Percentiles rank a stretch among this genome's conserved stretches.
Evolutionary conservation across 2,113 vertebrate species (phyloP).

Genomic region (Myiopsitta monachus): DNA sequence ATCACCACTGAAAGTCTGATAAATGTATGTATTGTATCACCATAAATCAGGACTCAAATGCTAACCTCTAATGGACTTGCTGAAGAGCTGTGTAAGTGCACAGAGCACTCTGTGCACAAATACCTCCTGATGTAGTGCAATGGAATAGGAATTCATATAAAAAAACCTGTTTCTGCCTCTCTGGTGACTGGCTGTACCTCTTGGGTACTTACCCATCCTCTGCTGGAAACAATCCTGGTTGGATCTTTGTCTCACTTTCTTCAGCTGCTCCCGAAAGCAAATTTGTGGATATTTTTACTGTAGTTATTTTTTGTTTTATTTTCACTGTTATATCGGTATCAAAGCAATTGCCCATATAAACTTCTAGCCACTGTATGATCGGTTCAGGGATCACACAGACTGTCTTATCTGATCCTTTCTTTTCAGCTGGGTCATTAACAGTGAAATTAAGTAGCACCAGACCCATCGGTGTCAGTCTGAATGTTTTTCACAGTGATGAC

Average conservation of each 20-base stretch:
- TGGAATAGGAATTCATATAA: not conserved
- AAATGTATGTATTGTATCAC: not conserved
- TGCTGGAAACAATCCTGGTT: not conserved
- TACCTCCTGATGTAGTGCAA: not conserved
- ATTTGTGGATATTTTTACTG: not conserved
- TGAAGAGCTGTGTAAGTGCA: not conserved
- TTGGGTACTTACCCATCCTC: not conserved
- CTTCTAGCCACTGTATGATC: not conserved
- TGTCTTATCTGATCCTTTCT: not conserved
- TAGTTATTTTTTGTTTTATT: not conserved
- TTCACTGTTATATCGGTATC: not conserved
- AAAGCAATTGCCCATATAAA: not conserved
- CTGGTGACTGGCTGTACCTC: not conserved
- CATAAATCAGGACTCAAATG: conserved; percentile 8
- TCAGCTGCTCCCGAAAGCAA: not conserved
- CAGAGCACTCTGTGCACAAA: not conserved
- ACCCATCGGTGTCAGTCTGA: not conserved
- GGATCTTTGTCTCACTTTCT: not conserved
- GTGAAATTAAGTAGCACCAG: not conserved
- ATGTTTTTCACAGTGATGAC: not conserved
- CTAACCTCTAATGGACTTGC: conserved; percentile 16
- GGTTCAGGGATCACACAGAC: not conserved
- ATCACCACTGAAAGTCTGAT: not conserved
- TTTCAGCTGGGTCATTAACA: not conserved
- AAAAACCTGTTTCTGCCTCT: not conserved